Evolutionary conservation across 2,888 invertebrate species (phyloP), one percentile per base, ranked within the genome.

Genomic region (Acleris sparsana): DNA sequence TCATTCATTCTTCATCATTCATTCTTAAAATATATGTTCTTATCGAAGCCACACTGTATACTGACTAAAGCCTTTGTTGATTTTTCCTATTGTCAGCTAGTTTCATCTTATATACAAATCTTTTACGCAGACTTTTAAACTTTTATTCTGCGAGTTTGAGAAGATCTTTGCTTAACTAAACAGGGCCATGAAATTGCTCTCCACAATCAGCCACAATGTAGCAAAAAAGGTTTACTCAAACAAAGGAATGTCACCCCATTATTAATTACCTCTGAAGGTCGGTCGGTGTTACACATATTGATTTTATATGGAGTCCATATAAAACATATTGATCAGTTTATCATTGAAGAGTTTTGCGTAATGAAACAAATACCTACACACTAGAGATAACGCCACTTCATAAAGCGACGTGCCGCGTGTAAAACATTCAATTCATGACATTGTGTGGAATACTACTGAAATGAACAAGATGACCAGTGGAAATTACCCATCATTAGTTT

Each of bases 351-450:
- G 80, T 73, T 60, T 55, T 55, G 57, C 68, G 78, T 84, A 83
- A 84, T 84, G 82, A 84, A 82, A 75, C 77, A 75, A 80, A 80
- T 77, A 76, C 72, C 74, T 68, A 68, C 71, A 69, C 73, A 75
- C 73, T 78, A 77, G 70, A 76, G 83, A 84, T 84, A 83, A 79
- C 60, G 46, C 71, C 77, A 82, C 82, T 83, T 72, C 77, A 80
- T 80, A 75, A 72, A 70, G 57, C 56, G 79, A 80, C 68, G 53
- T 29, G 22, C 57, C 60, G 59, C 51, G 63, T 71, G 60, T 73
- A 70, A 71, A 71, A 73, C 72, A 72, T 61, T 55, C 57, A 39
- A 56, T 62, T 51, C 17, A 51, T 48, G 46, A 39, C 39, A 49
- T 59, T 22, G 43, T 13, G 51, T 29, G 55, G 60, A 66, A 66